A percentile compares a stretch with the other conserved stretches of the same genome.
phyloP scores from a whole-genome alignment of 2,888 invertebrate species.

The Cantharis rustica region DNA sequence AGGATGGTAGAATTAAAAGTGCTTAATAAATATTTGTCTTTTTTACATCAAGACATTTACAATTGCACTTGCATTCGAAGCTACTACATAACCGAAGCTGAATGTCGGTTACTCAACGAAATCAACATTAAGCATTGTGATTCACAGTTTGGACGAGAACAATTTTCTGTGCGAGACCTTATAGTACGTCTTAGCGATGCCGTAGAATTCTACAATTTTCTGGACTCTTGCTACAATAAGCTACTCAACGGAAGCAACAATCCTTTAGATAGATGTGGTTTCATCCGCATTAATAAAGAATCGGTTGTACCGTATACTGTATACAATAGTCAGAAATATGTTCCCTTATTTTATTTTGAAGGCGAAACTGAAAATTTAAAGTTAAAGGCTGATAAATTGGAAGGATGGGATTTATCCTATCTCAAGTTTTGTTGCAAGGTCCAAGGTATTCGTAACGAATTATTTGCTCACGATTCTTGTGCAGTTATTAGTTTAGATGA shows the following conservation, averaged over 20 bases:
- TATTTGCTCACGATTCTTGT: conserved; percentile 89
- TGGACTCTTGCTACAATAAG: conserved; percentile 88
- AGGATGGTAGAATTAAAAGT: conserved; percentile 92
- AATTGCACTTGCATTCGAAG: conserved; percentile 90
- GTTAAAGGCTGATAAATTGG: conserved; percentile 82
- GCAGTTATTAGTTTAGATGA: conserved; percentile 88
- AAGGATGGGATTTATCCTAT: conserved; percentile 92
- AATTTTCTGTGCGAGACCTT: conserved; percentile 86
- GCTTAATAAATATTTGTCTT: conserved; percentile 85
- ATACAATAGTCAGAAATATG: conserved; percentile 81
- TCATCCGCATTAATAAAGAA: conserved; percentile 90
- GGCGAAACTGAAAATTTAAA: conserved; percentile 92
- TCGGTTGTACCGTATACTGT: conserved; percentile 92
- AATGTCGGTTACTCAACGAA: conserved; percentile 88
- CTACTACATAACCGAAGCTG: conserved; percentile 90
- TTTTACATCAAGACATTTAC: conserved; percentile 87
- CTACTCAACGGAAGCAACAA: conserved; percentile 73
- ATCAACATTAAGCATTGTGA: conserved; percentile 93
- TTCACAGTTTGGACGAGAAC: conserved; percentile 84
- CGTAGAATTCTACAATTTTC: conserved; percentile 86
- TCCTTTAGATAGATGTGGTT: conserved; percentile 81
- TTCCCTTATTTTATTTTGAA: conserved; percentile 88
- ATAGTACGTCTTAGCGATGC: conserved; percentile 89
- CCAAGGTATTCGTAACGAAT: conserved; percentile 87
- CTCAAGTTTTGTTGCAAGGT: conserved; percentile 94